Conservation (phyloP, 2,888 invertebrate species). For the Acrobasis repandana region DNA sequence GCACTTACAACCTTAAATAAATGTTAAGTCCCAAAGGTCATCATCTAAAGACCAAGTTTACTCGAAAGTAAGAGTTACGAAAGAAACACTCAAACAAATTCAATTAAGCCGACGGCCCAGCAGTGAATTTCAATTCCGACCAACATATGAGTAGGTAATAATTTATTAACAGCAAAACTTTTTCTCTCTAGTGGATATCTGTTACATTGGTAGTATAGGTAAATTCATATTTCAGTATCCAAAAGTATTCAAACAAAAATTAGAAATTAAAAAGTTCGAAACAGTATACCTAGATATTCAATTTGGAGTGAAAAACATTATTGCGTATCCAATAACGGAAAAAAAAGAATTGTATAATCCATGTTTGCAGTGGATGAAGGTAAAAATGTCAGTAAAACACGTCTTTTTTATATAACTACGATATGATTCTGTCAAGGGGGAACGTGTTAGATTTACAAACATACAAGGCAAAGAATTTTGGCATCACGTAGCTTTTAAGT, state of each 20-base stretch:
- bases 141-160: constrained; percentile 23
- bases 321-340: neutral
- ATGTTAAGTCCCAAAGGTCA: constrained; percentile 16
- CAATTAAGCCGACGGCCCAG: constrained; percentile 21
- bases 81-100: constrained; percentile 21
- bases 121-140: constrained; percentile 9
- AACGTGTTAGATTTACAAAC: constrained; percentile 10
- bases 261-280: neutral
- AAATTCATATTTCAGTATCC: neutral
- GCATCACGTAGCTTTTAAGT: constrained; percentile 9
- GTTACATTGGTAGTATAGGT: neutral
- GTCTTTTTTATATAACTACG: constrained; percentile 1
- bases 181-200: constrained; percentile 1
- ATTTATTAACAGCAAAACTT: constrained; percentile 23
- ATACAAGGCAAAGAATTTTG: neutral
- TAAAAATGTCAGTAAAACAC: constrained; percentile 13
- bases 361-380: neutral
- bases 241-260: neutral
- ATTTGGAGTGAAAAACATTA: neutral
- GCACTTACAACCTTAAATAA: neutral
- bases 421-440: neutral
- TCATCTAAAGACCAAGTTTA: constrained; percentile 16
- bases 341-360: neutral
- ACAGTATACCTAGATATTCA: neutral
- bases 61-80: constrained; percentile 11